phyloP scores from a whole-genome alignment of 2,888 invertebrate species.

The Danaus chrysippus region DNA sequence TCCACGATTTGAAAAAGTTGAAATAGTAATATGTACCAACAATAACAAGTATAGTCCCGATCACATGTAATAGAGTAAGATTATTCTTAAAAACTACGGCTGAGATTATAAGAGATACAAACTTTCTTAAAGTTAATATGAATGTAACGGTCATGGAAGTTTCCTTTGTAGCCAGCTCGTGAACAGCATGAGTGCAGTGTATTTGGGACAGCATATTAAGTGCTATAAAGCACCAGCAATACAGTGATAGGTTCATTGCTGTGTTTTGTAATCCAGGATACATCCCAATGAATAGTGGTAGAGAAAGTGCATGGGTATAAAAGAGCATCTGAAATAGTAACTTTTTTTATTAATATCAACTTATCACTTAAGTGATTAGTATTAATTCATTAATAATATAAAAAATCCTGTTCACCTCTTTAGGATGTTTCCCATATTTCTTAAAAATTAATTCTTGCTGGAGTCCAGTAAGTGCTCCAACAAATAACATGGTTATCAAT shows the following conservation, averaged over 20 bases:
- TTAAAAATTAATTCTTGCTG: constrained; percentile 67
- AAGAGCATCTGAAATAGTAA: constrained; percentile 66
- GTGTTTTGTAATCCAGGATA: constrained; percentile 49
- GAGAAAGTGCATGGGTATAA: constrained; percentile 60
- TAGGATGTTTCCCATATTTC: constrained; percentile 68
- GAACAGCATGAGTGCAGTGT: constrained; percentile 64
- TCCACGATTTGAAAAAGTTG: constrained; percentile 53
- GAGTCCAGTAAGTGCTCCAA: constrained; percentile 66
- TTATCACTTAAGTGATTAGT: background rate
- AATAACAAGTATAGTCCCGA: constrained; percentile 58
- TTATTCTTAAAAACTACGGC: constrained; percentile 68
- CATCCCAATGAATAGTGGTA: constrained; percentile 60
- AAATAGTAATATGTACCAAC: constrained; percentile 68
- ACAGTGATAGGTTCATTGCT: constrained; percentile 39
- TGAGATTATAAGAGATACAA: constrained; percentile 62
- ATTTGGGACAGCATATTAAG: constrained; percentile 61
- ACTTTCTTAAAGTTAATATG: constrained; percentile 66
- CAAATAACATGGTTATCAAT: constrained; percentile 54
- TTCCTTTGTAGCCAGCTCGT: constrained; percentile 62
- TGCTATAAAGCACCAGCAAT: constrained; percentile 52
- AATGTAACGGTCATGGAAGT: constrained; percentile 66
- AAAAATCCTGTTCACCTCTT: constrained; percentile 51
- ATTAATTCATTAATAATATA: background rate
- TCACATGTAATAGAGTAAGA: constrained; percentile 56
- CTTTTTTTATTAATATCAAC: background rate